Percentiles rank a stretch among this genome's conserved stretches.
phyloP scores from a whole-genome alignment of 2,797 vertebrate species.

The Thunnus albacares region DNA sequence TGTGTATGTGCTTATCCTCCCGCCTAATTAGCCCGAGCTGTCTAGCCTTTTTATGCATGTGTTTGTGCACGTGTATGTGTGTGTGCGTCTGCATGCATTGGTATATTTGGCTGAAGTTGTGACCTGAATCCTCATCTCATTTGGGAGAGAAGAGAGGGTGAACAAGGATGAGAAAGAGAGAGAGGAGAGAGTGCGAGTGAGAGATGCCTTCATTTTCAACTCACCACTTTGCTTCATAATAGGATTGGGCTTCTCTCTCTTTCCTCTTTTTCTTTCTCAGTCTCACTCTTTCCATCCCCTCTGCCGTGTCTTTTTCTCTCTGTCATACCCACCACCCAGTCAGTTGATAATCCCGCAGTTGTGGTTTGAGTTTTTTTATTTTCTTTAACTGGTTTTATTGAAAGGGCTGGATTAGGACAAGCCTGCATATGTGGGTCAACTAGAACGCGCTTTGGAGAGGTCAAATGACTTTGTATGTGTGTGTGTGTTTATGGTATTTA shows the following conservation, averaged over 20 bases:
- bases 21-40: conserved; percentile 71
- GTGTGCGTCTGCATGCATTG: conserved; percentile 39
- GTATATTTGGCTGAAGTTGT: conserved; percentile 74
- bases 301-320: conserved; percentile 35
- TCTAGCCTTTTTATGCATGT: conserved; percentile 59
- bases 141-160: conserved; percentile 52
- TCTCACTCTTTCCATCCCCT: conserved; percentile 55
- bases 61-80: conserved; percentile 46
- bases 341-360: conserved; percentile 64
- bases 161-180: conserved; percentile 37
- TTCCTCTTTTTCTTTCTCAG: conserved; percentile 33
- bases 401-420: conserved; percentile 67
- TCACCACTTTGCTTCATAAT: conserved; percentile 78
- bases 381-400: conserved; percentile 64
- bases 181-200: conserved; percentile 33
- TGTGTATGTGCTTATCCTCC: conserved; percentile 52
- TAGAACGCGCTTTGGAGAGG: conserved; percentile 58
- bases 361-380: conserved; percentile 45
- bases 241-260: conserved; percentile 72
- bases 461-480: conserved; percentile 51
- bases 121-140: conserved; percentile 79
- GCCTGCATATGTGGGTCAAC: conserved; percentile 77
- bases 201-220: conserved; percentile 78
- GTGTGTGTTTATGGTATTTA: conserved; percentile 49
- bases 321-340: conserved; percentile 62